Conservation (phyloP, 2,797 vertebrate genomes). For the Heteromormyrus szaboi region DNA sequence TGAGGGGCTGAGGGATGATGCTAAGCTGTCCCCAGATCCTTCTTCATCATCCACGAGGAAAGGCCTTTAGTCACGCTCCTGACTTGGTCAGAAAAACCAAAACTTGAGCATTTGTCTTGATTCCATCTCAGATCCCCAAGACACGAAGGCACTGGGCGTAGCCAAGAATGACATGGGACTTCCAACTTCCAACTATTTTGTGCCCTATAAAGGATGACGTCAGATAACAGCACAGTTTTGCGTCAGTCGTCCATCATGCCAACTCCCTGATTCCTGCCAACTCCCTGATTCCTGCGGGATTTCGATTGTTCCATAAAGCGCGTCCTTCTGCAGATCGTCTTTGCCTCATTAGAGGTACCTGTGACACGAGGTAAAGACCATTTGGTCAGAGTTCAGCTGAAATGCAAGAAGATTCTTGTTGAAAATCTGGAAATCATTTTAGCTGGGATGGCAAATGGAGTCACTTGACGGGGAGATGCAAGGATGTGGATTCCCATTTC, state of each 20-base stretch:
- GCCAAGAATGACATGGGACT: slow-evolving; percentile 33
- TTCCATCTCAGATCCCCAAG: slow-evolving; percentile 33
- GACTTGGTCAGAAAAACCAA: slow-evolving; percentile 30
- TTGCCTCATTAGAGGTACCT: slow-evolving; percentile 15
- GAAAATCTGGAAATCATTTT: neutral
- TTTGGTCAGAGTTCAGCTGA: neutral
- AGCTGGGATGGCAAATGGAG: neutral
- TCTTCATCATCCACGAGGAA: slow-evolving; percentile 39
- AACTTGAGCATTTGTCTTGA: slow-evolving; percentile 45
- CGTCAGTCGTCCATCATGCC: slow-evolving; percentile 30
- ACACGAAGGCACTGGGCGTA: slow-evolving; percentile 31
- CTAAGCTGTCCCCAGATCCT: slow-evolving; percentile 28
- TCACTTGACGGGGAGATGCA: neutral
- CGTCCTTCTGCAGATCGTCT: slow-evolving; percentile 18
- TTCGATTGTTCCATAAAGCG: slow-evolving; percentile 22
- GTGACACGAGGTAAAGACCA: neutral
- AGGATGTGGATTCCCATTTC: neutral
- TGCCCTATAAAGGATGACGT: slow-evolving; percentile 27
- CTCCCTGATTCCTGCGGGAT: neutral
- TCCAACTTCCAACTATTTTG: neutral
- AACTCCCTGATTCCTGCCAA: neutral
- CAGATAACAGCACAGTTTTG: neutral
- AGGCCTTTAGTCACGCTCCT: slow-evolving; percentile 26
- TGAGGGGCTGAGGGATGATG: slow-evolving; percentile 31
- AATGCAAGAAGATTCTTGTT: neutral